Evolutionary conservation across 1,140 invertebrate species (phyloP).

Genomic region (Rhagoletis pomonella): DNA sequence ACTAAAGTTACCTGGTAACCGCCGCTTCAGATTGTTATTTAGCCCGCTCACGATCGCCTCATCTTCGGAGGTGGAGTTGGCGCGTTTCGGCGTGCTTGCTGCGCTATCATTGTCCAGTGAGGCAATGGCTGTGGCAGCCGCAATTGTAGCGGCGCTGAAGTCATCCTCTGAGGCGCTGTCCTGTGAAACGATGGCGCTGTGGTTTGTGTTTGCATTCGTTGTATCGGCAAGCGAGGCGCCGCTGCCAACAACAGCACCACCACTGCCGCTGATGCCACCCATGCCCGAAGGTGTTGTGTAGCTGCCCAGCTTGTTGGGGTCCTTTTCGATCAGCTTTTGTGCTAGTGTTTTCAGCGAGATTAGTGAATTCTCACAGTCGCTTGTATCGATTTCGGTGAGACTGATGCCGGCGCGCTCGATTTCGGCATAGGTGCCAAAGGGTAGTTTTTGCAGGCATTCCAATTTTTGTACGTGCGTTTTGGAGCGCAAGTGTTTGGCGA

Average conservation of each 20-base stretch:
- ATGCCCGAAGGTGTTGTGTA: constrained; percentile 71
- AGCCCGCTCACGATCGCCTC: constrained; percentile 64
- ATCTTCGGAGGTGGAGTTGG: constrained; percentile 70
- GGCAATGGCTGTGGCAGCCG: constrained; percentile 68
- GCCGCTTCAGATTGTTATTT: constrained; percentile 64
- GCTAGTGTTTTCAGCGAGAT: constrained; percentile 87
- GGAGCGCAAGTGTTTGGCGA: constrained; percentile 96
- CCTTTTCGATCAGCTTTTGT: constrained; percentile 87
- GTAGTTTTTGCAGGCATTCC: constrained; percentile 93
- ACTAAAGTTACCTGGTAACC: constrained; percentile 68
- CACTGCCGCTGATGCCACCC: constrained; percentile 55
- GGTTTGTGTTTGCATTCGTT: constrained; percentile 56
- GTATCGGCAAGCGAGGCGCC: neutral
- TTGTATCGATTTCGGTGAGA: constrained; percentile 94
- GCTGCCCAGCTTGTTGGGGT: constrained; percentile 77
- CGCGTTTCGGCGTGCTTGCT: constrained; percentile 66
- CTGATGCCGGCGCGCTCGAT: constrained; percentile 93
- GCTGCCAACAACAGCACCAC: constrained; percentile 2
- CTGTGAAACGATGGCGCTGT: constrained; percentile 61
- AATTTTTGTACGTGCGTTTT: constrained; percentile 98
- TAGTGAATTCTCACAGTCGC: constrained; percentile 94
- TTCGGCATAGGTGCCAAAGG: constrained; percentile 96
- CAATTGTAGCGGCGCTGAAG: constrained; percentile 68
- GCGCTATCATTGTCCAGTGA: constrained; percentile 71
- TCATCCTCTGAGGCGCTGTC: constrained; percentile 72